Percentiles rank a stretch among this genome's conserved stretches.
phyloP scores from a whole-genome alignment of 2,888 invertebrate species.

The Omphaloscelis lunosa region DNA sequence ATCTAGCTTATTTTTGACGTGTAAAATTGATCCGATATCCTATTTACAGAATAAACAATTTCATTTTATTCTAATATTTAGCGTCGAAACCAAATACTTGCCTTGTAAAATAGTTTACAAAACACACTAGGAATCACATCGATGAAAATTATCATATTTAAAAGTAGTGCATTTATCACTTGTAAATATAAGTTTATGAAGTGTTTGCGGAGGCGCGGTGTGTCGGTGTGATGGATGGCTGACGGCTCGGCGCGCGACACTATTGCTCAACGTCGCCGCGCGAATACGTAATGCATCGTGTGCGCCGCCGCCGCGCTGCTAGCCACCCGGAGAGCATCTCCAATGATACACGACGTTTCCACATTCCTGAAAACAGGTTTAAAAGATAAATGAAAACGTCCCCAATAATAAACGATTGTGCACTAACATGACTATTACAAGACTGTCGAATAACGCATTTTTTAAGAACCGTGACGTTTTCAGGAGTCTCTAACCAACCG shows the following conservation, averaged over 20 bases:
- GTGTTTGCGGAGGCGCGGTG: constrained; percentile 70
- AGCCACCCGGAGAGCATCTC: constrained; percentile 57
- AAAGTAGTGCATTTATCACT: constrained; percentile 74
- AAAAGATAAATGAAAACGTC: not conserved
- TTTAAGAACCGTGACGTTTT: not conserved
- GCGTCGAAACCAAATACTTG: not conserved
- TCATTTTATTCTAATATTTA: not conserved
- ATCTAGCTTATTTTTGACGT: too few relatives aligned
- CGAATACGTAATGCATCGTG: constrained; percentile 80
- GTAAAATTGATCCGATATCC: too few relatives aligned
- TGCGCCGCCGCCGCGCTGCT: constrained; percentile 50
- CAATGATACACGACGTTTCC: constrained; percentile 60
- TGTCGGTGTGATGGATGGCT: constrained; percentile 83
- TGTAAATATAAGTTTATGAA: constrained; percentile 76
- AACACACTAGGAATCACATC: not conserved
- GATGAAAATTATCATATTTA: constrained; percentile 20
- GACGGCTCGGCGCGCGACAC: constrained; percentile 73
- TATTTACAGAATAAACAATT: too few relatives aligned
- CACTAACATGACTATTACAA: not conserved
- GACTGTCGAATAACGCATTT: not conserved
- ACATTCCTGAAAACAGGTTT: not conserved
- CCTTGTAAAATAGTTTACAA: not conserved
- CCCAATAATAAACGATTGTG: not conserved
- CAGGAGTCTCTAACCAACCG: too few relatives aligned
- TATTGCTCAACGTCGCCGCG: constrained; percentile 85